These are phyloP conservation scores for Dasypus novemcinctus DNA, from an alignment of 2,113 vertebrate genomes.

Conservation along the genomic window DNA sequence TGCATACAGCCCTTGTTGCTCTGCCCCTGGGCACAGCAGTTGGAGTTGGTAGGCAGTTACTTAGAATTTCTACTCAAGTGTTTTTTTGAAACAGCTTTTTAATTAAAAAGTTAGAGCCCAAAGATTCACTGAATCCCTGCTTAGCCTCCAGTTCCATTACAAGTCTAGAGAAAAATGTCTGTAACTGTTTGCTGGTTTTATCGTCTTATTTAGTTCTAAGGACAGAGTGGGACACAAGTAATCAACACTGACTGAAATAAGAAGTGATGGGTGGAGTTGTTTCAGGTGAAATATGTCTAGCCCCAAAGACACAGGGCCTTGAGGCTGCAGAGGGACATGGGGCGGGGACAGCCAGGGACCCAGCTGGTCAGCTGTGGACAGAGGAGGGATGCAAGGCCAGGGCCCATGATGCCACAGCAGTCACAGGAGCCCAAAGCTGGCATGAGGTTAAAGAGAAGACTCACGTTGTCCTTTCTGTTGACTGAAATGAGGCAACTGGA, in stretches of 20 bases:
- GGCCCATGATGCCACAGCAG: neutral
- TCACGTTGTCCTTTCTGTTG: neutral
- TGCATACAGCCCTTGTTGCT: neutral
- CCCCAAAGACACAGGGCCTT: neutral
- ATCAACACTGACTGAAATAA: constrained; percentile 62
- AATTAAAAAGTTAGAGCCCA: constrained; percentile 63
- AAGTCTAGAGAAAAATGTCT: constrained; percentile 68
- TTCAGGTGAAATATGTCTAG: constrained; percentile 59
- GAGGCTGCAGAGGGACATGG: neutral
- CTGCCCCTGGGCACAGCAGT: neutral
- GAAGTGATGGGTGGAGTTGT: constrained; percentile 5
- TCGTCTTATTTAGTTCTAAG: constrained; percentile 63
- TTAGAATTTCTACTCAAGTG: constrained; percentile 63
- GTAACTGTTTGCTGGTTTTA: constrained; percentile 58
- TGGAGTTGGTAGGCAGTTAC: constrained; percentile 48
- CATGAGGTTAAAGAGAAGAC: neutral
- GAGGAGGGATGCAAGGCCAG: neutral
- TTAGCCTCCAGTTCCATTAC: constrained; percentile 49
- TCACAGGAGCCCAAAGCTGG: neutral
- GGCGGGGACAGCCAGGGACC: neutral
- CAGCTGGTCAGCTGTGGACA: neutral
- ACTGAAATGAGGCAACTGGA: neutral
- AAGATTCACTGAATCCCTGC: neutral
- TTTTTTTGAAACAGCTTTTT: constrained; percentile 59
- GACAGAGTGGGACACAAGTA: constrained; percentile 69